phyloP scores from a whole-genome alignment of 1,140 invertebrate genomes.

The Nasonia longicornis region DNA sequence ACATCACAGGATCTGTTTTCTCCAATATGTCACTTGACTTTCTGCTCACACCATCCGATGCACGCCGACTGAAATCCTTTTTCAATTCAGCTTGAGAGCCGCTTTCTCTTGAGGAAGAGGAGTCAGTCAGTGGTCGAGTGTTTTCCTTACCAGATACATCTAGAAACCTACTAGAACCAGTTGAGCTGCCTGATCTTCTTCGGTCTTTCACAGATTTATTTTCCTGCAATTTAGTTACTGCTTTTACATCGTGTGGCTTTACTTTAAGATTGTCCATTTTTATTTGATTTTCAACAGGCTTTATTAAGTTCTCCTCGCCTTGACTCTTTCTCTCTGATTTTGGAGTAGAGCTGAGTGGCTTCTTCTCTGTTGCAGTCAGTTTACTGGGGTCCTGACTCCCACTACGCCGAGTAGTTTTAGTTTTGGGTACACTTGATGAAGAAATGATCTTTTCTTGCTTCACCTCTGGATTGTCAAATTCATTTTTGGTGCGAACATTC shows the following conservation, averaged over 20 bases:
- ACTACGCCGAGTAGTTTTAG: conserved; percentile 24
- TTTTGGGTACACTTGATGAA: conserved; percentile 23
- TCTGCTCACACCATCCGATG: conserved; percentile 42
- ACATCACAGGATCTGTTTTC: conserved; percentile 51
- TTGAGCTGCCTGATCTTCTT: conserved; percentile 49
- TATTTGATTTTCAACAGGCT: conserved; percentile 49
- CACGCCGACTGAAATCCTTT: conserved; percentile 39
- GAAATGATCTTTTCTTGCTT: conserved; percentile 43
- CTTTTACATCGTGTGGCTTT: conserved; percentile 45
- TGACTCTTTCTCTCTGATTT: conserved; percentile 51
- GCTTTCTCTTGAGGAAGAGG: conserved; percentile 50
- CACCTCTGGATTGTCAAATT: background rate
- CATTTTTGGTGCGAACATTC: conserved; percentile 18
- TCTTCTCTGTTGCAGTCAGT: conserved; percentile 18
- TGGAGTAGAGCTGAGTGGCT: conserved; percentile 45
- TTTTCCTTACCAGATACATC: conserved; percentile 63
- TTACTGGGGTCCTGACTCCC: conserved; percentile 39
- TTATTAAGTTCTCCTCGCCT: conserved; percentile 38
- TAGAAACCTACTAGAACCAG: conserved; percentile 53
- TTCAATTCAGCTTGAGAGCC: conserved; percentile 42
- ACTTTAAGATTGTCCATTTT: conserved; percentile 49
- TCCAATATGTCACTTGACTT: conserved; percentile 48
- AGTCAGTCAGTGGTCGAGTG: conserved; percentile 51
- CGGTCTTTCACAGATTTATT: conserved; percentile 47
- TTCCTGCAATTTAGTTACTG: conserved; percentile 42